Conservation (phyloP, 2,797 vertebrate species). For the Acridotheres tristis region DNA sequence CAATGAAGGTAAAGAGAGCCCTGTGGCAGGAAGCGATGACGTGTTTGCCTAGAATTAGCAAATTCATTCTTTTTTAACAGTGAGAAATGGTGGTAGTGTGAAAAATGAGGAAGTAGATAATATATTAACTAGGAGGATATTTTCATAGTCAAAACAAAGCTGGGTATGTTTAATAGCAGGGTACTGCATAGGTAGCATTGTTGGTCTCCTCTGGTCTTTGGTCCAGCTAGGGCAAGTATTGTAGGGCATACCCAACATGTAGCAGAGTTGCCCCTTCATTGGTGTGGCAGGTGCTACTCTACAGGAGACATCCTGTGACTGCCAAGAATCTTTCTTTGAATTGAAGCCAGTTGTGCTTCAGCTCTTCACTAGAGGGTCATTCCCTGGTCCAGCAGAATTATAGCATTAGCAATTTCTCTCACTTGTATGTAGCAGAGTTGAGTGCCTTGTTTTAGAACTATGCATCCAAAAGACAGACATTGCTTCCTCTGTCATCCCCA, state of each 20-base stretch:
- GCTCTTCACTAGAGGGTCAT: neutral
- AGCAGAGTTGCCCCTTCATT: neutral
- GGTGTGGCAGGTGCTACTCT: neutral
- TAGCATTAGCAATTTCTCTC: neutral
- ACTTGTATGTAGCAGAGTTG: neutral
- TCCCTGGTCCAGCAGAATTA: neutral
- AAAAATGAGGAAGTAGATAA: neutral
- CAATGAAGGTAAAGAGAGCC: slow-evolving; percentile 89
- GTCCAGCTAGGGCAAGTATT: neutral
- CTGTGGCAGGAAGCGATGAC: neutral
- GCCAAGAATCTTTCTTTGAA: neutral
- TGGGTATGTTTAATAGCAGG: neutral
- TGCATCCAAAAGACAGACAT: neutral
- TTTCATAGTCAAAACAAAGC: neutral
- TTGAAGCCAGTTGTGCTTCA: neutral
- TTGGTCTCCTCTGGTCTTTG: neutral
- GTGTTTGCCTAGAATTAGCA: neutral
- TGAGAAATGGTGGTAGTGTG: neutral
- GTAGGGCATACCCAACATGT: too few relatives aligned
- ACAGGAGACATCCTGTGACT: neutral
- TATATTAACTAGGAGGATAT: neutral
- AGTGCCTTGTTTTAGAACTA: neutral
- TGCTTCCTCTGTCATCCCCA: neutral
- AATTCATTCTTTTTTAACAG: neutral
- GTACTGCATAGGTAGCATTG: neutral